phyloP scores from a whole-genome alignment of 2,797 vertebrate genomes.

The Crocidura indochinensis region DNA sequence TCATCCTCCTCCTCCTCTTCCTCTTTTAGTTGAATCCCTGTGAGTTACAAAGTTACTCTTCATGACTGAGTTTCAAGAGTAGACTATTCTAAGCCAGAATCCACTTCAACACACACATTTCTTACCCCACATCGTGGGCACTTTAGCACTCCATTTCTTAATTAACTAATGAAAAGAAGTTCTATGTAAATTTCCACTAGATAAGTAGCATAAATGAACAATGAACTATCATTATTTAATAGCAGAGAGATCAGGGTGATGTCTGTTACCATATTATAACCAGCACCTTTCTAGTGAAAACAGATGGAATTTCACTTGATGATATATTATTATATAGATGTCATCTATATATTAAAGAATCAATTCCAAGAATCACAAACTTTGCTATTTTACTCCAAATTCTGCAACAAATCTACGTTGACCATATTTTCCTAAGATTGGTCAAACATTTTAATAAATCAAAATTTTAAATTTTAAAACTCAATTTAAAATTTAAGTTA shows the following conservation, averaged over 20 bases:
- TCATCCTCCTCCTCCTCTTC: no score
- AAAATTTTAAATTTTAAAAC: no score
- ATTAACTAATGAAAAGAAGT: neutral
- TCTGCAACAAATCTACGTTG: neutral
- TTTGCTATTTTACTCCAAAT: slow-evolving; percentile 17
- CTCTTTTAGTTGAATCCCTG: no score
- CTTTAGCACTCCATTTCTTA: no score
- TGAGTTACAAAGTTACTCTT: no score
- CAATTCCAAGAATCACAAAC: neutral
- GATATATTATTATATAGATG: neutral
- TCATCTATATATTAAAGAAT: no score
- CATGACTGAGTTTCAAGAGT: no score
- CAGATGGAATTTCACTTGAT: neutral
- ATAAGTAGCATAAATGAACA: neutral
- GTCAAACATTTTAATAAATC: neutral
- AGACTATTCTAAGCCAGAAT: no score
- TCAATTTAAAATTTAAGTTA: no score
- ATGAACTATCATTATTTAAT: neutral
- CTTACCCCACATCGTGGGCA: no score
- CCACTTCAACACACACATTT: no score
- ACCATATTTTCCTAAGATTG: slow-evolving; percentile 1
- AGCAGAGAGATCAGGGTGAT: neutral
- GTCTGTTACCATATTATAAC: neutral
- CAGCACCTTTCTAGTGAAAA: neutral
- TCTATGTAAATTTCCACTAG: neutral